Conservation (phyloP, 2,113 vertebrate genomes). For the Prunella himalayana region DNA sequence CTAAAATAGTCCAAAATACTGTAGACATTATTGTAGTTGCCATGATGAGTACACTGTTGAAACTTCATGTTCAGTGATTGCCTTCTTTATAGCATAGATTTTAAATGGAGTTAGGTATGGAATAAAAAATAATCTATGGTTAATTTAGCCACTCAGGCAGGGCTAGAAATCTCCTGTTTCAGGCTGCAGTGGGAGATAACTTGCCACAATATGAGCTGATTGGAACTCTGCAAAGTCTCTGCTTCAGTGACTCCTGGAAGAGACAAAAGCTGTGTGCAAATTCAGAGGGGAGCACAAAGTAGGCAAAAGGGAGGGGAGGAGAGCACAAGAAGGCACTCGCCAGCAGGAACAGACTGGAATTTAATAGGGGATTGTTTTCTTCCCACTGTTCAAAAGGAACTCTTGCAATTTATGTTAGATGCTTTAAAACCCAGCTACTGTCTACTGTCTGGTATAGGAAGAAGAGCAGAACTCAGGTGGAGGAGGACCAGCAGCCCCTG, state of each 20-base stretch:
- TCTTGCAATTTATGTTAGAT: slow-evolving; percentile 13
- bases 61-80: not conserved
- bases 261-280: not conserved
- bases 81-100: not conserved
- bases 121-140: not conserved
- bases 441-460: not conserved
- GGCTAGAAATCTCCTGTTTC: slow-evolving; percentile 14
- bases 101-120: not conserved
- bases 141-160: slow-evolving; percentile 23
- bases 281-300: not conserved
- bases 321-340: not conserved
- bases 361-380: slow-evolving; percentile 3
- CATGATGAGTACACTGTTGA: not conserved
- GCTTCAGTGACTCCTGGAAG: slow-evolving; percentile 46
- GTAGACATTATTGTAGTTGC: not conserved
- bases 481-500: not conserved
- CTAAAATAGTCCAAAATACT: not conserved
- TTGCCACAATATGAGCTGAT: slow-evolving; percentile 30
- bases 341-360: slow-evolving; percentile 10
- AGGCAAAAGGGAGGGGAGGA: not conserved
- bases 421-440: not conserved
- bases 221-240: slow-evolving; percentile 16
- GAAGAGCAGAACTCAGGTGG: not conserved
- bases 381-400: slow-evolving; percentile 15
- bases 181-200: slow-evolving; percentile 29